A percentile compares a stretch with the other conserved stretches of the same genome.
phyloP scores from a whole-genome alignment of 2,888 invertebrate genomes.

The Lydus trimaculatus region DNA sequence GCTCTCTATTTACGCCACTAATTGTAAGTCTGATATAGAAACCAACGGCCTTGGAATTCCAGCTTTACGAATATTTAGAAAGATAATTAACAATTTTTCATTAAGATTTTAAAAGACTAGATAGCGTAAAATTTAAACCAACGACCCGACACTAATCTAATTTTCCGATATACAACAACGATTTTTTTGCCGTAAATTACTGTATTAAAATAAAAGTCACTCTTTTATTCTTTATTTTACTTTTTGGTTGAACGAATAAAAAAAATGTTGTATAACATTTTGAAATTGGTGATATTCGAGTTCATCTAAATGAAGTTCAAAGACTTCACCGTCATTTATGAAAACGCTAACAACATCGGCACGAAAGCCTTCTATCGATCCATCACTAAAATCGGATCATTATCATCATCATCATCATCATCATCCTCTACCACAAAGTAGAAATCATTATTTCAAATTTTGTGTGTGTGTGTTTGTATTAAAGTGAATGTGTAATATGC shows the following conservation, averaged over 20 bases:
- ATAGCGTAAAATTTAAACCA: constrained; percentile 6
- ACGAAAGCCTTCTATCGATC: neutral
- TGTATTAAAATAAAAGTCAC: neutral
- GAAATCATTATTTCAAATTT: neutral
- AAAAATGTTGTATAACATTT: neutral
- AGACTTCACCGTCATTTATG: constrained; percentile 2
- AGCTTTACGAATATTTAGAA: neutral
- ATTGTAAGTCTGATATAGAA: neutral
- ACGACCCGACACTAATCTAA: constrained; percentile 2
- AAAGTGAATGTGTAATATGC: neutral
- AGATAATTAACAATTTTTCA: constrained; percentile 5
- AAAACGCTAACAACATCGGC: neutral
- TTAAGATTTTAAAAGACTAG: neutral
- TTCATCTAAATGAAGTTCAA: constrained; percentile 9
- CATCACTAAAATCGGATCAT: neutral
- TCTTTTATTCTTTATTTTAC: neutral
- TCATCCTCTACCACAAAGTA: neutral
- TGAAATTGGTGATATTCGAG: neutral
- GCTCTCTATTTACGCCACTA: neutral
- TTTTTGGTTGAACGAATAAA: too few relatives aligned
- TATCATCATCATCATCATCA: neutral
- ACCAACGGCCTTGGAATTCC: neutral
- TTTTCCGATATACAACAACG: neutral
- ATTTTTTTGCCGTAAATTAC: neutral
- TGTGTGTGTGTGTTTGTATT: neutral